Percentiles rank a stretch among this genome's conserved stretches.
These are phyloP conservation scores for Drosophila siamana DNA, from an alignment of 2,888 invertebrate genomes.

Conservation along the genomic window DNA sequence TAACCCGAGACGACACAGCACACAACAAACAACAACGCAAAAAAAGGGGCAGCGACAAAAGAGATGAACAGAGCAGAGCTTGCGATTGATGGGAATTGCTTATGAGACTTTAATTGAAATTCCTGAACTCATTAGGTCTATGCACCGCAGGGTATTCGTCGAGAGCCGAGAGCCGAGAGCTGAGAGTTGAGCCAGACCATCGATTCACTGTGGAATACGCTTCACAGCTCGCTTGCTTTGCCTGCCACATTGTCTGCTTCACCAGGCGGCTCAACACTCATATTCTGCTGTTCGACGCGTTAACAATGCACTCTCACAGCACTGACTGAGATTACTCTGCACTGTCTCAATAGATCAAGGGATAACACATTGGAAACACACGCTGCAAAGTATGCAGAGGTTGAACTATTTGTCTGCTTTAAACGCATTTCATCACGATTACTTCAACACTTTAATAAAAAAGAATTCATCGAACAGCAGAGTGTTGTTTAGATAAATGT, in stretches of 20 bases:
- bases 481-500: no score
- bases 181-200: no score
- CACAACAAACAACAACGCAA: background rate
- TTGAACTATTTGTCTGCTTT: no score
- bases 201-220: slow-evolving; percentile 2
- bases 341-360: no score
- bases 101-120: slow-evolving; percentile 63
- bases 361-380: no score
- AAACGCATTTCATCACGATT: no score
- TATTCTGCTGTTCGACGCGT: background rate
- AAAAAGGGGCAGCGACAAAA: slow-evolving; percentile 5
- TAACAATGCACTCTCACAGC: no score
- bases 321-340: no score
- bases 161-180: no score
- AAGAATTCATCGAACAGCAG: no score
- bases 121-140: slow-evolving; percentile 48
- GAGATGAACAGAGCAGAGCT: slow-evolving; percentile 7
- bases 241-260: background rate
- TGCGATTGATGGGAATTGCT: slow-evolving; percentile 47
- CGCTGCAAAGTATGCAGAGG: no score
- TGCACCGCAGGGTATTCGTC: slow-evolving; percentile 42
- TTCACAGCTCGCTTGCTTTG: background rate
- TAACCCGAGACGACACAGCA: slow-evolving; percentile 8
- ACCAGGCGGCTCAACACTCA: background rate
- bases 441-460: no score